Percentiles rank a stretch among this genome's conserved stretches.
phyloP scores from a whole-genome alignment of 2,797 vertebrate species.

The Rousettus madagascariensis region DNA sequence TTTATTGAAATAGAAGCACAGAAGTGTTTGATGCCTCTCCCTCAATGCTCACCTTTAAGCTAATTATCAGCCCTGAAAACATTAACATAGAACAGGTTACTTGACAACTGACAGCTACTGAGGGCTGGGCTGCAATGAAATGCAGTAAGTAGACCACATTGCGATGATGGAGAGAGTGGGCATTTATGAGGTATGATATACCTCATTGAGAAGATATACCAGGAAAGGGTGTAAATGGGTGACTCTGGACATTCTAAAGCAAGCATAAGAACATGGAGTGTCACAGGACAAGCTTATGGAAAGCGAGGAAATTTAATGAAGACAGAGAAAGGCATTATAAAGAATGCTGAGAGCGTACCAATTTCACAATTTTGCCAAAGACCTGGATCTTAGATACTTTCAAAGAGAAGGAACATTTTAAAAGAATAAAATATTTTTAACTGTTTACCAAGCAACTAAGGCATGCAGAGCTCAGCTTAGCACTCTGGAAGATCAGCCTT shows the following conservation, averaged over 20 bases:
- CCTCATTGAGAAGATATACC: background rate
- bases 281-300: background rate
- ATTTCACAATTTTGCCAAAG: background rate
- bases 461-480: background rate
- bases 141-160: background rate
- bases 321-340: background rate
- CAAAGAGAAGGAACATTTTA: background rate
- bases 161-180: too few species aligned
- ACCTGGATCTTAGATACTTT: background rate
- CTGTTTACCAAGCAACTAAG: background rate
- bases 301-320: background rate
- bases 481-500: background rate
- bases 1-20: background rate
- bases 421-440: background rate
- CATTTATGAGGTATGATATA: fast-evolving
- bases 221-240: background rate
- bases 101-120: background rate
- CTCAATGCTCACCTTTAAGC: background rate
- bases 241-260: background rate
- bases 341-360: background rate
- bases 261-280: background rate
- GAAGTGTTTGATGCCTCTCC: background rate
- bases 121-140: background rate
- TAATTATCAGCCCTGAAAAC: background rate
- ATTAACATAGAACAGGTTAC: background rate